Conservation (phyloP, 2,888 invertebrate species). For the Caenorhabditis parvicauda region DNA sequence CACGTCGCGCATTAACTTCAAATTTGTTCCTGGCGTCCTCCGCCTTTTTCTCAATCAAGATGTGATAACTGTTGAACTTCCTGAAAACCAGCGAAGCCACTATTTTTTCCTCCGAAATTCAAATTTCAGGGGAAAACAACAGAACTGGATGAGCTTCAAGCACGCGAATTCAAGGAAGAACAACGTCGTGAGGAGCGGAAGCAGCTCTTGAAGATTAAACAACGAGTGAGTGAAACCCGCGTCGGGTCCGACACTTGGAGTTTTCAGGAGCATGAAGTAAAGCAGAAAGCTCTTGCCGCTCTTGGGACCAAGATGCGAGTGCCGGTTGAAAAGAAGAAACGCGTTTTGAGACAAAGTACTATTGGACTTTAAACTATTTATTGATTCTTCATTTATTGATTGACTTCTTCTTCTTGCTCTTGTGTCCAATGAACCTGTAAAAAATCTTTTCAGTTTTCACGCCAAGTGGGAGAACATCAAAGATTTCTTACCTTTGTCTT, state of each 20-base stretch:
- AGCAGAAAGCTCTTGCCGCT: conserved; percentile 18
- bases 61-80: no score
- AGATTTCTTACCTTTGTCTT: background rate
- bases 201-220: conserved; percentile 23
- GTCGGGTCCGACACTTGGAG: background rate
- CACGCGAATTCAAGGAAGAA: conserved; percentile 23
- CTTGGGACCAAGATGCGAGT: conserved; percentile 14
- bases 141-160: conserved; percentile 21
- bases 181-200: conserved; percentile 19
- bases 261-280: conserved; percentile 26
- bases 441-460: background rate
- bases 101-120: background rate
- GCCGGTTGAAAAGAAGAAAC: conserved; percentile 13
- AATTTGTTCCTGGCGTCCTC: background rate
- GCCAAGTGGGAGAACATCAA: background rate
- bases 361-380: conserved; percentile 2
- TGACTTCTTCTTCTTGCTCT: background rate
- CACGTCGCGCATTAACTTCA: no score
- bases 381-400: background rate
- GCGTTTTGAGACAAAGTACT: conserved; percentile 18
- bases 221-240: conserved; percentile 8
- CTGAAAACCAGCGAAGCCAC: background rate
- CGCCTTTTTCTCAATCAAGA: background rate
- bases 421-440: no score
- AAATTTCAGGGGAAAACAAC: conserved; percentile 9